Percentiles rank a stretch among this genome's conserved stretches.
Conservation (phyloP, 1,140 invertebrate species). For the Cyclargus thomasi region DNA sequence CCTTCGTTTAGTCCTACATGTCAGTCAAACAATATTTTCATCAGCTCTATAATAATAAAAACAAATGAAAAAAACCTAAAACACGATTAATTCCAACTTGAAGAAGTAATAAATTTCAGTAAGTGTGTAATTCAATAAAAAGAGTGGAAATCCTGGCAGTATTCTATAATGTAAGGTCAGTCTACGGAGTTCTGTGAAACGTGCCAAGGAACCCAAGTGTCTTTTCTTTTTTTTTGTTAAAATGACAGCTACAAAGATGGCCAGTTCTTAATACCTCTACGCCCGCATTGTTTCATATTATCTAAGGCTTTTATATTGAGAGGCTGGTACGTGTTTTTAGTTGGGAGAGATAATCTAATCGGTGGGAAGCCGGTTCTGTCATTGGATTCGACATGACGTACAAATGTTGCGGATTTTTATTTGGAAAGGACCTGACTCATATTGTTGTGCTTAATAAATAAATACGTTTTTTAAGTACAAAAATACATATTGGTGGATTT, state of each 20-base stretch:
- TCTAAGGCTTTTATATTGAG: not conserved
- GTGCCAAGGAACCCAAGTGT: slow-evolving; percentile 12
- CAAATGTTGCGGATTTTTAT: not conserved
- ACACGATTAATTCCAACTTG: not conserved
- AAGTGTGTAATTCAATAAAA: slow-evolving; percentile 11
- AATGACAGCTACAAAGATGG: slow-evolving; percentile 14
- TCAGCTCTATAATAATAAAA: no score
- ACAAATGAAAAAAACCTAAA: no score
- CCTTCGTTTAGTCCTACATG: no score
- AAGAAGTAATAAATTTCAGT: not conserved
- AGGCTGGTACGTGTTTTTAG: not conserved
- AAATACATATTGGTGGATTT: no score
- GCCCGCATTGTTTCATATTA: no score
- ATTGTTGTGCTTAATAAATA: not conserved
- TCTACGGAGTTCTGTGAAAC: slow-evolving; percentile 4
- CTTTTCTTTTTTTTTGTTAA: not conserved
- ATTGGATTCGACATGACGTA: not conserved
- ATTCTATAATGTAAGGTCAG: slow-evolving; percentile 11
- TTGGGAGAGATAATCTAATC: not conserved
- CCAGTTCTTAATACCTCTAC: not conserved
- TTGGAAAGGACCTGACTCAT: not conserved
- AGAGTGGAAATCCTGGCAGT: slow-evolving; percentile 13
- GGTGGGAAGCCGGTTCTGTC: not conserved
- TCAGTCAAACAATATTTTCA: no score
- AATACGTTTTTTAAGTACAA: no score